Conservation (phyloP, 2,113 vertebrate species). For the Lepus timidus region DNA sequence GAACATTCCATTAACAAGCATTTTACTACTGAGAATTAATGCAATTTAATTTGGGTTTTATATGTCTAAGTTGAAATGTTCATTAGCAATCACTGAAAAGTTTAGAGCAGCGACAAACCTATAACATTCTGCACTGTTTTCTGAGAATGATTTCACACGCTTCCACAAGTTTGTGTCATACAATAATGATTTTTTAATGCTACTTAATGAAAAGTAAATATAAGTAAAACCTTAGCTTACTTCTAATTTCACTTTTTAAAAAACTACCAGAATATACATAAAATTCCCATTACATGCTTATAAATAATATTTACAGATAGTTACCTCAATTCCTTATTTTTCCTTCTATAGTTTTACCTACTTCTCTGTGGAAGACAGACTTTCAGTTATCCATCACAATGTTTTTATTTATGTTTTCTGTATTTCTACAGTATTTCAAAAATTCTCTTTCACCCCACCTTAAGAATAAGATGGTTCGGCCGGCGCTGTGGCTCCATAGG, state of each 20-base stretch:
- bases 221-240: background rate
- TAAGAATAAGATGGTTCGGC: too few species aligned
- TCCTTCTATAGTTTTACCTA: background rate
- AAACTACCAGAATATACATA: background rate
- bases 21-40: too few species aligned
- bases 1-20: too few species aligned
- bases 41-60: background rate
- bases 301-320: background rate
- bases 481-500: too few species aligned
- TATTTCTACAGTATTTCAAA: background rate
- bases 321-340: background rate
- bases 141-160: background rate
- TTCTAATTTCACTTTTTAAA: background rate
- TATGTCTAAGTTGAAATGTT: conserved; percentile 2
- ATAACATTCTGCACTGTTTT: background rate
- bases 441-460: background rate
- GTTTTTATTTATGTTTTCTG: background rate
- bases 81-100: background rate
- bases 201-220: background rate
- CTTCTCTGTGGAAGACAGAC: background rate
- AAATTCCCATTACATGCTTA: background rate
- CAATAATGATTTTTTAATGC: background rate
- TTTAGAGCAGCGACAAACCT: background rate
- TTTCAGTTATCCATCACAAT: background rate
- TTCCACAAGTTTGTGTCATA: background rate